Evolutionary conservation across 2,113 vertebrate species (phyloP), one percentile per base, ranked within the genome.

Genomic region (Ellobius talpinus): DNA sequence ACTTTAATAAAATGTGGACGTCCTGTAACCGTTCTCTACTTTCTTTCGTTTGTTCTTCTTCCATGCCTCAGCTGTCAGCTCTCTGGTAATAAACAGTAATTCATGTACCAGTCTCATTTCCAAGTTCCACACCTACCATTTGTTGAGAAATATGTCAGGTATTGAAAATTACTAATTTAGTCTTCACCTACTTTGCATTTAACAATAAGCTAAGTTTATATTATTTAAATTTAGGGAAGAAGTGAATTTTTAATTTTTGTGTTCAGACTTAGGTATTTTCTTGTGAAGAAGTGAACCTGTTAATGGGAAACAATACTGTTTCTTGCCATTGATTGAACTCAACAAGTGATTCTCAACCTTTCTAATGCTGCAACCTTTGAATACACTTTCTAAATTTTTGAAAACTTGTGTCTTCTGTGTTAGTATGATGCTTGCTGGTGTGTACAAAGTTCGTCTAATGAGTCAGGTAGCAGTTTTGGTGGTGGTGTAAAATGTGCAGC

Each of bases 161-260:
- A 1, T 78, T 74, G 21, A 93, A 72, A 65, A 50, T 93, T n/a
- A 66, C n/a, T 92, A 76, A 19, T 89, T 95, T 96, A 50, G 6
- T 73, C 33, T 89, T 82, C 26, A 58, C 5, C 8, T 95, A 58
- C 70, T 93, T 91, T 94, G 14, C 84, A 76, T 94, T 90, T 96
- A 76, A 91, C 1, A 52, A 4, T 84, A 65, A 70, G 47, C 10
- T 50, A 58, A 77, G 50, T 91, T 91, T 96, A 88, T 0, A 94
- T 2, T 36, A 29, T 87, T 55, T 23, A 58, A n/a, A 68, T 24
- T 68, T 87, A 68, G 42, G 31, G 31, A 68, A 50, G 29, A 68
- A 68, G n/a, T 66, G 84, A 66, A 66, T 47, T 68, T 86, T 33
- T 68, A 86, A 33, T 45, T 66, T 42, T 55, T 85, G 39, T 63